A percentile compares a stretch with the other conserved stretches of the same genome.
These are phyloP conservation scores for Streptopelia turtur DNA, from an alignment of 2,797 vertebrate species.

Conservation along the genomic window DNA sequence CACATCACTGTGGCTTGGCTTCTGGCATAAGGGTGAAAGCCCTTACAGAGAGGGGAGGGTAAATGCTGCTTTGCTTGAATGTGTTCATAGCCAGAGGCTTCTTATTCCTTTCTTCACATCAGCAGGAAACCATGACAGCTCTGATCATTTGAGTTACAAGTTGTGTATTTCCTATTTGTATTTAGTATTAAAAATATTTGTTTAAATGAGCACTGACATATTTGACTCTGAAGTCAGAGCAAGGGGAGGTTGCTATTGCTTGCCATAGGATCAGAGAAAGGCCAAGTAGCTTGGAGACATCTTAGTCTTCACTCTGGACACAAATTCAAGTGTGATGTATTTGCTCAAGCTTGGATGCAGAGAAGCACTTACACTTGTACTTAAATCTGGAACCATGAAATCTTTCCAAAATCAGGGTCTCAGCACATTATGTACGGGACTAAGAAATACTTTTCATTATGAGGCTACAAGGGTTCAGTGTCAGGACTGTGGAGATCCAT, in stretches of 20 bases:
- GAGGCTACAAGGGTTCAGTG: not conserved
- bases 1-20: not conserved
- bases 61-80: not conserved
- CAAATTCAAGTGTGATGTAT: not conserved
- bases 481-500: not conserved
- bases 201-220: not conserved
- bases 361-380: not conserved
- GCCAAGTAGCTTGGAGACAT: not conserved
- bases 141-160: not conserved
- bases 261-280: not conserved
- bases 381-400: not conserved
- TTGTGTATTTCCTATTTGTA: not conserved
- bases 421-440: accelerated
- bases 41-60: not conserved
- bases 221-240: not conserved
- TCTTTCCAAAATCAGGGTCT: not conserved
- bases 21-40: not conserved
- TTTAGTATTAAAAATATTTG: not conserved
- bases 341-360: not conserved
- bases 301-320: not conserved
- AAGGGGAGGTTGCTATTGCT: not conserved
- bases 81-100: not conserved
- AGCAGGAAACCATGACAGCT: not conserved
- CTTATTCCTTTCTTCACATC: not conserved
- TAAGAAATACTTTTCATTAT: not conserved